Evolutionary conservation across 92 coral and sea anemone species (phyloP).

Genomic region (Diadumene lineata): DNA sequence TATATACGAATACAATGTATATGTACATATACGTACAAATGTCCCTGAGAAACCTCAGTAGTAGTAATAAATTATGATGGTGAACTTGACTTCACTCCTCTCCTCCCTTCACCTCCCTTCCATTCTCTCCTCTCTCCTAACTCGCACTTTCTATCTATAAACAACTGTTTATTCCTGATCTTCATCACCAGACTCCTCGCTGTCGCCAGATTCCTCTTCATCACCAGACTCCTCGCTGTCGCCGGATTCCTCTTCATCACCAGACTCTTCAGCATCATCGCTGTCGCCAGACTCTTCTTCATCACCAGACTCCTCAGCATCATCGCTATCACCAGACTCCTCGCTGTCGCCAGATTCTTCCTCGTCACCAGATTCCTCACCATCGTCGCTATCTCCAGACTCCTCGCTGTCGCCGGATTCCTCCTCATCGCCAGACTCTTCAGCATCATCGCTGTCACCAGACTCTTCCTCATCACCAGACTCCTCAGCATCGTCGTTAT

Average conservation of each 20-base stretch:
- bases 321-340: conserved; percentile 26
- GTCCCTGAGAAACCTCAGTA: conserved; percentile 49
- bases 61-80: background rate
- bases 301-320: conserved; percentile 33
- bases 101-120: no score
- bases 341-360: conserved; percentile 33
- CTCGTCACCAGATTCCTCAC: conserved; percentile 31
- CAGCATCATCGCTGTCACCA: conserved; percentile 22
- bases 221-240: conserved; percentile 26
- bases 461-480: conserved; percentile 29
- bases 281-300: conserved; percentile 25
- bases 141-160: no score
- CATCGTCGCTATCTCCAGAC: conserved; percentile 26
- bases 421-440: conserved; percentile 32
- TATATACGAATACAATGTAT: background rate
- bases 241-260: conserved; percentile 24
- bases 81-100: background rate
- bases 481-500: conserved; percentile 24
- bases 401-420: conserved; percentile 39
- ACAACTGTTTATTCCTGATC: conserved; percentile 24
- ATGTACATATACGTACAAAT: conserved; percentile 28
- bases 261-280: conserved; percentile 17
- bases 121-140: no score
- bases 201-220: background rate
- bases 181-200: conserved; percentile 19